Evolutionary conservation across 2,888 invertebrate genomes (phyloP), one percentile per base, ranked within the genome.

Genomic region (Tholera decimalis): DNA sequence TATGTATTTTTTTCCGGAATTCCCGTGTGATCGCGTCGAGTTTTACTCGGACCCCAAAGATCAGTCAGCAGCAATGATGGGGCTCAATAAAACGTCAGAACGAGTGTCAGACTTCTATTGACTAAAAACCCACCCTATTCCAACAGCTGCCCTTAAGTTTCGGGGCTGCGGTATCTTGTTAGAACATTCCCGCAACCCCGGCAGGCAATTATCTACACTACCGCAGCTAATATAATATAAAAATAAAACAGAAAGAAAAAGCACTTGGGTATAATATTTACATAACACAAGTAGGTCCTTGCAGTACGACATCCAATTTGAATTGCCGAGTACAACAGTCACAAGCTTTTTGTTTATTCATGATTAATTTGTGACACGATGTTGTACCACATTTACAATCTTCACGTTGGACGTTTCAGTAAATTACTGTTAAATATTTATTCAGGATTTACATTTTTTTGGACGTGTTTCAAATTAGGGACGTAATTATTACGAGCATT

Each of bases 311-410:
- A 55, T 58, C 59, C 60, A 74, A 77, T 75, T 79, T 75, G 46
- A 69, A 77, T 77, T 79, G 20, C 28, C 20, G 47, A 64, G 50
- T 39, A 51, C 61, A 26, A 30, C 56, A 49, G 58, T 68, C 68
- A 67, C 77, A 59, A 50, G 49, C 8, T 67, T 51, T 65, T 67
- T 67, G 54, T 54, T 59, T 78, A 77, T 77, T 74, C 75, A 66
- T 68, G 62, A 65, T 44, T 78, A 47, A 57, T 73, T 77, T 69
- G 26, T 43, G 33, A 39, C 41, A 22, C 58, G 11, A 35, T 26
- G 13, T 18, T 53, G 33, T 44, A 20, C 39, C 22, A 15, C 18
- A 33, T 53, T 53, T 41, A 44, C 39, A 41, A 68, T 44, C 22
- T n/a, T 26, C 39, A 67, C 20, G 24, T n/a, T 44, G 22, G 4